Evolutionary conservation across 2,888 invertebrate species (phyloP).

Genomic region (Ophion ellenae): DNA sequence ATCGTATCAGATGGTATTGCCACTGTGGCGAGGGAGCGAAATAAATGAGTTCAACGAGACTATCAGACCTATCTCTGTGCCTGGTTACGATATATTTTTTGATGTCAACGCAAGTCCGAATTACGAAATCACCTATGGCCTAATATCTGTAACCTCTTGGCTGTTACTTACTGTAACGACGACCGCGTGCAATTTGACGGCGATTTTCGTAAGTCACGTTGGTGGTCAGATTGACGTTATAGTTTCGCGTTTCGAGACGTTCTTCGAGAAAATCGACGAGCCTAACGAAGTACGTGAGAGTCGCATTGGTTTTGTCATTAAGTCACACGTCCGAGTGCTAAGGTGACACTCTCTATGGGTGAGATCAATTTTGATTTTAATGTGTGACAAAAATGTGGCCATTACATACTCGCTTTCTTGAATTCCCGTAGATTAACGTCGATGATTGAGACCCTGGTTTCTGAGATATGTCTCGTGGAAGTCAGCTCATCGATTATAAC

Average conservation of each 20-base stretch:
- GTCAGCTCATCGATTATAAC: conserved; percentile 77
- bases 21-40: conserved; percentile 32
- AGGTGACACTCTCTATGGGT: conserved; percentile 66
- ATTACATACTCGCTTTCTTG: background rate
- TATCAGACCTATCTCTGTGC: conserved; percentile 47
- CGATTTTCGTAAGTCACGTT: conserved; percentile 69
- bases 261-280: conserved; percentile 42
- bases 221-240: conserved; percentile 71
- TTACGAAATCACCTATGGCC: conserved; percentile 69
- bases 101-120: conserved; percentile 64
- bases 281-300: conserved; percentile 23
- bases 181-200: conserved; percentile 66
- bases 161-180: conserved; percentile 63
- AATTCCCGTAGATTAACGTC: conserved; percentile 72
- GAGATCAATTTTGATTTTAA: background rate
- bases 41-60: conserved; percentile 51
- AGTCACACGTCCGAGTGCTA: conserved; percentile 69
- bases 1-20: conserved; percentile 41
- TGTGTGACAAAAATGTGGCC: background rate
- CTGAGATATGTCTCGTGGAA: conserved; percentile 77
- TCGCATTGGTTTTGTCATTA: conserved; percentile 65
- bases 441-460: conserved; percentile 72
- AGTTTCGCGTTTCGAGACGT: conserved; percentile 54
- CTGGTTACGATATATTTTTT: conserved; percentile 40
- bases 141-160: conserved; percentile 57